Conservation (phyloP, 1,140 invertebrate genomes). For the Caerostris extrusa region DNA sequence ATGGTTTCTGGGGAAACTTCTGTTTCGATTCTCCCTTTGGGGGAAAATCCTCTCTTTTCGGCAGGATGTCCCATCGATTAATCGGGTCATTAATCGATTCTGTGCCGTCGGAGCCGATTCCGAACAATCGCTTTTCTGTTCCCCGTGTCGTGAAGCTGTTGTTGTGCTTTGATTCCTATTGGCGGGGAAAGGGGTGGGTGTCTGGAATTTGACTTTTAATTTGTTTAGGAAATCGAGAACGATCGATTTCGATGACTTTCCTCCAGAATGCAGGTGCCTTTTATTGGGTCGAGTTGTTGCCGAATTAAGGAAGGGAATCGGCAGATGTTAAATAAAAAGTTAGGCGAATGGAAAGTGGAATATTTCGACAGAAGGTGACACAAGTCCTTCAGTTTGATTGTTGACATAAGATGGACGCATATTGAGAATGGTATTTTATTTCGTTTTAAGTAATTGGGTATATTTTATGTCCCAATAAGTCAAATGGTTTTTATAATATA, state of each 20-base stretch:
- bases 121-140: constrained; percentile 76
- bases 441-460: too few relatives aligned
- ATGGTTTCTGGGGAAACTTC: constrained; percentile 45
- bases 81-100: constrained; percentile 78
- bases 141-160: constrained; percentile 64
- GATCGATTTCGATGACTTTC: constrained; percentile 63
- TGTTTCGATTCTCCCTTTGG: constrained; percentile 55
- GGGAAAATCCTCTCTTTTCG: constrained; percentile 65
- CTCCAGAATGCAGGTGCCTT: constrained; percentile 27
- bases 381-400: background rate
- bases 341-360: background rate
- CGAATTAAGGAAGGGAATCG: background rate
- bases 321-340: constrained; percentile 13
- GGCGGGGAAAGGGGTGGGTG: background rate
- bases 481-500: too few relatives aligned
- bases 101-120: constrained; percentile 54
- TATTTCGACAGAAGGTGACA: background rate
- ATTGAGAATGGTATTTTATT: background rate
- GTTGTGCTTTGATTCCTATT: constrained; percentile 46
- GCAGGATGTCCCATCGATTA: constrained; percentile 68
- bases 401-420: background rate
- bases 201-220: constrained; percentile 76
- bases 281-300: constrained; percentile 35
- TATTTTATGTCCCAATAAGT: too few relatives aligned
- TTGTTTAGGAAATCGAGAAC: constrained; percentile 73